Conservation (phyloP, 2,888 invertebrate genomes). For the Macropis europaea region DNA sequence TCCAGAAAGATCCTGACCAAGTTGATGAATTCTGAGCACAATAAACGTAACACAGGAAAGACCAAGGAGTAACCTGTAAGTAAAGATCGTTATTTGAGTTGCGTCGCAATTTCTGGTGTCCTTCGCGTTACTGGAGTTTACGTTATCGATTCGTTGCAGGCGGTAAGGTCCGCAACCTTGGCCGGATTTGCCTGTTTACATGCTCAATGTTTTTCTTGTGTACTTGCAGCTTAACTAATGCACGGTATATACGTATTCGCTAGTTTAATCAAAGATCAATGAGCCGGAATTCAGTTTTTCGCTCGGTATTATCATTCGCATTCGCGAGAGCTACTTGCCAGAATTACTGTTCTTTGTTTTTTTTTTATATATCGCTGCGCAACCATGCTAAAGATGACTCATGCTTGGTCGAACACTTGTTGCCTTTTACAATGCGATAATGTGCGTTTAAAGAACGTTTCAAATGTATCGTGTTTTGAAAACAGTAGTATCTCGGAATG, state of each 20-base stretch:
- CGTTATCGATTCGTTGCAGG: conserved; percentile 15
- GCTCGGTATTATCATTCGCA: background rate
- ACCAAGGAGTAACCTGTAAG: conserved; percentile 68
- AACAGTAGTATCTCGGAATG: background rate
- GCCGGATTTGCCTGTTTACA: conserved; percentile 39
- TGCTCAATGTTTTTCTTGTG: background rate
- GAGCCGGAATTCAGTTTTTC: background rate
- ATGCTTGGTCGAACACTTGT: conserved; percentile 27
- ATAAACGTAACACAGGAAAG: conserved; percentile 84
- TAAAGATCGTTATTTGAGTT: background rate
- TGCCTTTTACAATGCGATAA: conserved; percentile 2
- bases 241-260: too few species aligned
- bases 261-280: background rate
- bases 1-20: conserved; percentile 94
- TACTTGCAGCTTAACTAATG: background rate
- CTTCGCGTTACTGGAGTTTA: background rate
- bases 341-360: background rate
- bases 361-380: conserved; percentile 6
- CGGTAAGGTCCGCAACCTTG: conserved; percentile 35
- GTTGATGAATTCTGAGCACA: conserved; percentile 90
- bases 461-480: background rate
- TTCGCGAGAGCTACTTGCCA: too few species aligned
- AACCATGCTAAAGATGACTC: conserved; percentile 42
- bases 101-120: background rate
- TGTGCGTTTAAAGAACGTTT: background rate